These are phyloP conservation scores for Luehdorfia chinensis DNA, from an alignment of 1,140 invertebrate genomes.

Conservation along the genomic window DNA sequence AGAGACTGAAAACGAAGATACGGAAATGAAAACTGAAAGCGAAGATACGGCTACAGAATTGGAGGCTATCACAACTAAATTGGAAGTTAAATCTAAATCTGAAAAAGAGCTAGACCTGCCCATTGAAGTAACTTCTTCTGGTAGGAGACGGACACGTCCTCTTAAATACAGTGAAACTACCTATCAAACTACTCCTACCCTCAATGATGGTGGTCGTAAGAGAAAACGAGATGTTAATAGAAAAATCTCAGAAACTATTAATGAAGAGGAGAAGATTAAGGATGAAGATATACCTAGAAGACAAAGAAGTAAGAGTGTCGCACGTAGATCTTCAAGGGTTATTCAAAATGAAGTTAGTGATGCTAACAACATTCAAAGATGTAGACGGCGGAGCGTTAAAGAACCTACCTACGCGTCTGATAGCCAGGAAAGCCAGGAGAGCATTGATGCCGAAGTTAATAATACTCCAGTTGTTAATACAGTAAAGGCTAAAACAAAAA, in stretches of 20 bases:
- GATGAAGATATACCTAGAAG: constrained; percentile 47
- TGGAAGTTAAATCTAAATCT: constrained; percentile 30
- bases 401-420: constrained; percentile 55
- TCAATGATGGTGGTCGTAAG: constrained; percentile 49
- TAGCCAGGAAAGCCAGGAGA: constrained; percentile 70
- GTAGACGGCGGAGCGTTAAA: constrained; percentile 46
- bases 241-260: constrained; percentile 56
- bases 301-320: constrained; percentile 66
- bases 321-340: constrained; percentile 55
- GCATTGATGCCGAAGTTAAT: constrained; percentile 39
- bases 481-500: constrained; percentile 60
- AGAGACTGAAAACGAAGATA: constrained; percentile 68
- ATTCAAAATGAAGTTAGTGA: constrained; percentile 64
- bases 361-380: constrained; percentile 39
- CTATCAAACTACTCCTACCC: constrained; percentile 63
- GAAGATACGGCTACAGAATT: constrained; percentile 61
- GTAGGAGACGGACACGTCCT: constrained; percentile 77
- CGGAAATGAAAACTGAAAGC: constrained; percentile 57
- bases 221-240: constrained; percentile 54
- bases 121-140: constrained; percentile 79
- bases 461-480: constrained; percentile 33
- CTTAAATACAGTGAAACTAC: constrained; percentile 80
- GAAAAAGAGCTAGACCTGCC: constrained; percentile 44
- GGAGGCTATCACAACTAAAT: constrained; percentile 34
- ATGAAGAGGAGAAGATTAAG: constrained; percentile 42